Evolutionary conservation across 2,797 vertebrate species (phyloP).

Genomic region (Hyperoplus immaculatus): DNA sequence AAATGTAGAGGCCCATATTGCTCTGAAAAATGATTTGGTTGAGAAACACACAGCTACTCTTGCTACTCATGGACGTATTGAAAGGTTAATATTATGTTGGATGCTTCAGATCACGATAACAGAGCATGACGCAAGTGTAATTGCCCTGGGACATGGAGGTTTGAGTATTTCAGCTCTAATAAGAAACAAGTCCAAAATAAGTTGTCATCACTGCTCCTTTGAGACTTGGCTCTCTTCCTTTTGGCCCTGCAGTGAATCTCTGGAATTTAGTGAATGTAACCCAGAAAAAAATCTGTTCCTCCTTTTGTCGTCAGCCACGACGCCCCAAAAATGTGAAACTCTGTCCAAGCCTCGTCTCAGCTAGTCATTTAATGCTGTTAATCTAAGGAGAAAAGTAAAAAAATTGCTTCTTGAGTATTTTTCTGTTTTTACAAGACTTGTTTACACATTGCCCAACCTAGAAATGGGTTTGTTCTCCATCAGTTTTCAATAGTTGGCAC

Average conservation of each 20-base stretch:
- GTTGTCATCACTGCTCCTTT: conserved; percentile 17
- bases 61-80: not conserved
- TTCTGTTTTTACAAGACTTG: not conserved
- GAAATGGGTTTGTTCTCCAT: conserved; percentile 24
- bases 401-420: not conserved
- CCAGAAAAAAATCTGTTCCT: conserved; percentile 31
- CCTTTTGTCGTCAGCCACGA: conserved; percentile 15
- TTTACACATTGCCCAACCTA: not conserved
- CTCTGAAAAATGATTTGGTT: not conserved
- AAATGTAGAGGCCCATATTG: not conserved
- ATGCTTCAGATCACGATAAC: conserved; percentile 42
- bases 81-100: not conserved
- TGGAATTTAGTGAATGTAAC: conserved; percentile 44
- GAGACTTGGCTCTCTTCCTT: conserved; percentile 39
- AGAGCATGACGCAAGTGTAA: not conserved
- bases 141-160: not conserved
- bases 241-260: conserved; percentile 15
- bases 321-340: conserved; percentile 28
- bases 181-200: conserved; percentile 37
- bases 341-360: conserved; percentile 17
- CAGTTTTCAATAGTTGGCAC: conserved; percentile 20
- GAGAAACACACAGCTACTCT: not conserved
- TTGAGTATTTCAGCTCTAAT: conserved; percentile 15
- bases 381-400: no score
- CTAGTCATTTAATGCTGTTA: conserved; percentile 24